Evolutionary conservation across 2,888 invertebrate species (phyloP), one percentile per base, ranked within the genome.

Genomic region (Alloplasta piceator): DNA sequence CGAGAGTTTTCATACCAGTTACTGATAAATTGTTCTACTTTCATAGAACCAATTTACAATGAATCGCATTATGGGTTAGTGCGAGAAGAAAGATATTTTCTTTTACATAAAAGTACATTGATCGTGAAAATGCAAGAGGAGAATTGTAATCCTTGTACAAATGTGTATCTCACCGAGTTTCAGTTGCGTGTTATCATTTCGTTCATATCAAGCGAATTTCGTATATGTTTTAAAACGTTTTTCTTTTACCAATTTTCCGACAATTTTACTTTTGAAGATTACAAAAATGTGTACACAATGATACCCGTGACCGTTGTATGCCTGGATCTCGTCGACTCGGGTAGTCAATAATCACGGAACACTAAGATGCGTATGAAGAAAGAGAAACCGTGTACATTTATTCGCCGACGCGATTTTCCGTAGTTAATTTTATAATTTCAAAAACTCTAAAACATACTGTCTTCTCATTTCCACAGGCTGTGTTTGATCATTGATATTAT

Each of bases 1-100:
- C 14, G 61, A 66, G 58, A 74, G 36, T 56, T 46, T 58, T 43
- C 12, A 73, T 63, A 73, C 63, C 63, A 43, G 72, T 73, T 73
- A 63, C 52, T 39, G 14, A 72, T 6, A 26, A 4, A 36, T 56
- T n/a, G 39, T 66, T 48, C 46, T n/a, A 39, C 46, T 55, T 5
- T 4, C 26, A 36, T 26, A 14, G 55, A 56, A 56, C 5, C 14
- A 39, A 48, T 58, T 58, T 48, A 41, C 6, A 60, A 14, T n/a
- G 55, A 36, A 64, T 46, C n/a, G 10, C 6, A 66, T 75, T 46
- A 55, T 67, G 38, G 16, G 10, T 70, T 50, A 5, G 43, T 63
- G 63, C 48, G 58, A 58, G 48, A 60, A 41, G 48, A 55, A 36
- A 46, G 60, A 63, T 9, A 46, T 55, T 16, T 48, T 56, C 14